A percentile compares a stretch with the other conserved stretches of the same genome.
Evolutionary conservation across 1,140 invertebrate genomes (phyloP).

Genomic region (Stenopsyche tienmushanensis): DNA sequence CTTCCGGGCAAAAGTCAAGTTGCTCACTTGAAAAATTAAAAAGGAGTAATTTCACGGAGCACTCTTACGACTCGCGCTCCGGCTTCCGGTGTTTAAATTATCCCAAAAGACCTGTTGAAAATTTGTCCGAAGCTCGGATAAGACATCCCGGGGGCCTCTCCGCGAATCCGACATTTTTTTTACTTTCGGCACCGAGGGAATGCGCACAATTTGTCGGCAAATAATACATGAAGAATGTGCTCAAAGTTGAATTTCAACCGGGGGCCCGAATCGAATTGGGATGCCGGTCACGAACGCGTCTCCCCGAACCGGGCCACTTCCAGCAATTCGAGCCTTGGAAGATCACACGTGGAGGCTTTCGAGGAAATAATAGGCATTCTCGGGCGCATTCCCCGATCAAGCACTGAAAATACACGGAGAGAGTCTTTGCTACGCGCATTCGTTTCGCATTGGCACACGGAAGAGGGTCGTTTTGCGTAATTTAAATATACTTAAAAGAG

Average conservation of each 20-base stretch:
- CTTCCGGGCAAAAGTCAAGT: too few species aligned
- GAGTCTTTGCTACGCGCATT: neutral
- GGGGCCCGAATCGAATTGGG: neutral
- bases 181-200: neutral
- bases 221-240: neutral
- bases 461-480: neutral
- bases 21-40: too few species aligned
- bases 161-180: neutral
- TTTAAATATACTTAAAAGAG: neutral
- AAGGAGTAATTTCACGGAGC: neutral
- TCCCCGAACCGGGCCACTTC: neutral
- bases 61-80: neutral
- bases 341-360: neutral
- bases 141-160: neutral
- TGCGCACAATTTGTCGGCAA: neutral
- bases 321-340: too few species aligned
- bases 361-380: neutral
- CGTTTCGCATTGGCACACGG: too few species aligned
- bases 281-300: neutral
- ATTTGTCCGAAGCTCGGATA: neutral
- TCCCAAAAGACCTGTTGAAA: neutral
- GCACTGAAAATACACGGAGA: neutral
- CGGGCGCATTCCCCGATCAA: neutral
- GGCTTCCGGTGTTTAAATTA: neutral
- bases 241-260: neutral